Evolutionary conservation across 2,888 invertebrate genomes (phyloP).

Genomic region (Suillia variegata): DNA sequence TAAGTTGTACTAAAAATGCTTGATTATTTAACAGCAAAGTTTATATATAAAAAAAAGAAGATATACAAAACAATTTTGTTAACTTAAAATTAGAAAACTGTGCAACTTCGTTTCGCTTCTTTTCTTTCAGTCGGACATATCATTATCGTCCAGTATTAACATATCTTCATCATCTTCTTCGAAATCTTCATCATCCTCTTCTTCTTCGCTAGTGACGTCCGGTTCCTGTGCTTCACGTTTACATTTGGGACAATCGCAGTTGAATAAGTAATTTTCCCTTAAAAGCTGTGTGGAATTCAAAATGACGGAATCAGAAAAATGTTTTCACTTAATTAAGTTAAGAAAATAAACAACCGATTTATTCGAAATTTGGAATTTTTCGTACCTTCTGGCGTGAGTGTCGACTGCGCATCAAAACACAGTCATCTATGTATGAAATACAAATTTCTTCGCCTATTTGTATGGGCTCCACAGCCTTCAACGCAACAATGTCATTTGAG

Average conservation of each 20-base stretch:
- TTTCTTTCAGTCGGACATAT: no score
- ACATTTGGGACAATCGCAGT: slow-evolving; percentile 84
- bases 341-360: no score
- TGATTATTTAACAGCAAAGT: no score
- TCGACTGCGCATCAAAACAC: slow-evolving; percentile 77
- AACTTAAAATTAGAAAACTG: no score
- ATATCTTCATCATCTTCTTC: slow-evolving; percentile 58
- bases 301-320: no score
- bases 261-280: slow-evolving; percentile 80
- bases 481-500: slow-evolving; percentile 76
- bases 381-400: slow-evolving; percentile 82
- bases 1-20: no score
- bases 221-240: slow-evolving; percentile 73
- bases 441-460: slow-evolving; percentile 83
- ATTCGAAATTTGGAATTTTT: background rate
- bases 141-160: no score
- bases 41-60: no score
- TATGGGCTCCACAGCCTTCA: slow-evolving; percentile 76
- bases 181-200: slow-evolving; percentile 64
- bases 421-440: slow-evolving; percentile 90
- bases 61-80: no score
- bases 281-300: slow-evolving; percentile 58
- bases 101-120: no score
- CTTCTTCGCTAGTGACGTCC: slow-evolving; percentile 84
- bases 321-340: no score